These are phyloP conservation scores for Pheosia tremula DNA, from an alignment of 2,888 invertebrate genomes.

Conservation along the genomic window DNA sequence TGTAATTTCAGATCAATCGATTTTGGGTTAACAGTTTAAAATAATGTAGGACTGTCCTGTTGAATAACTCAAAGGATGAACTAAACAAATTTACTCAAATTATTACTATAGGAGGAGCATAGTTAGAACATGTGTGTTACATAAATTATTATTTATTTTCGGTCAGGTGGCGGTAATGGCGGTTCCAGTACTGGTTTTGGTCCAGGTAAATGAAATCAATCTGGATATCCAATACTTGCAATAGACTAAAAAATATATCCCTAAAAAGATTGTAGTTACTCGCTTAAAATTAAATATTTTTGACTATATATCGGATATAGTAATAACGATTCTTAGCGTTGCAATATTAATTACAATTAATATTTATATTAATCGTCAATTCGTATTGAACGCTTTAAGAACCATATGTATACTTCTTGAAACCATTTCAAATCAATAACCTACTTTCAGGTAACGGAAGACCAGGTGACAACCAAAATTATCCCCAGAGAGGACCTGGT, in stretches of 20 bases:
- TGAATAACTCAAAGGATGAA: slow-evolving; percentile 7
- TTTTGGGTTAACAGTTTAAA: slow-evolving; percentile 2
- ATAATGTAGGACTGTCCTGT: slow-evolving; percentile 12
- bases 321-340: too few species aligned
- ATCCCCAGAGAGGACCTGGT: slow-evolving; percentile 43
- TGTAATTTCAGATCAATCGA: too few species aligned
- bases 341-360: too few species aligned
- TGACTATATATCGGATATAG: too few species aligned
- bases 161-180: slow-evolving; percentile 43
- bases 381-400: too few species aligned
- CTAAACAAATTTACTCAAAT: slow-evolving; percentile 17
- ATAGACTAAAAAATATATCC: too few species aligned
- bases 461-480: slow-evolving; percentile 51
- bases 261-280: too few species aligned
- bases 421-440: not conserved
- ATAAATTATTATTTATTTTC: slow-evolving; percentile 14
- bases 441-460: slow-evolving; percentile 27
- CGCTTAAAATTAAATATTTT: too few species aligned
- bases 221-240: not conserved
- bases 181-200: slow-evolving; percentile 54
- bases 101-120: slow-evolving; percentile 12
- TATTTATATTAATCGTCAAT: too few species aligned
- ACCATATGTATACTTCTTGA: not conserved
- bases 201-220: slow-evolving; percentile 44
- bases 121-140: not conserved